Evolutionary conservation across 2,888 invertebrate species (phyloP).

Genomic region (Trachelus stipa): DNA sequence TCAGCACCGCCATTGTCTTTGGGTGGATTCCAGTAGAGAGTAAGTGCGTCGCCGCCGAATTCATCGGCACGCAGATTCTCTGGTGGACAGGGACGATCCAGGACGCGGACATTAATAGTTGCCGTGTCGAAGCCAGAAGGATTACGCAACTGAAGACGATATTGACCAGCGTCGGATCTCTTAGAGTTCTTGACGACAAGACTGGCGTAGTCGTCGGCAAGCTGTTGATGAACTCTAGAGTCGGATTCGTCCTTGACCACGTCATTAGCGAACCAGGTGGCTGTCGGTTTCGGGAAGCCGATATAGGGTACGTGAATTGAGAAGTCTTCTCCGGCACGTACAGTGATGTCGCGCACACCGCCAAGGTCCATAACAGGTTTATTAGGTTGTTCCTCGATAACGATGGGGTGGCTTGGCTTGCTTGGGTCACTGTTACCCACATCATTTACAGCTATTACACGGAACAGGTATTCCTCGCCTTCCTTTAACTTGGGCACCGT

Average conservation of each 20-base stretch:
- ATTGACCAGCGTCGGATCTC: conserved; percentile 90
- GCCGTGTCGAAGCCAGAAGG: conserved; percentile 96
- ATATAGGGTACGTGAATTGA: conserved; percentile 95
- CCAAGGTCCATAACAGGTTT: conserved; percentile 96
- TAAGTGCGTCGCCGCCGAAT: conserved; percentile 94
- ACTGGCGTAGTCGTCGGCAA: conserved; percentile 89
- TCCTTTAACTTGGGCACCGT: conserved; percentile 90
- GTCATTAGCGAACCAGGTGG: conserved; percentile 93
- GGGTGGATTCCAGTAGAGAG: conserved; percentile 96
- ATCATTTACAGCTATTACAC: conserved; percentile 93
- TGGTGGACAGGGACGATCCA: conserved; percentile 92
- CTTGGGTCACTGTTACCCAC: conserved; percentile 87
- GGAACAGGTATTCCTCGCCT: conserved; percentile 95
- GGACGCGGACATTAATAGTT: conserved; percentile 92
- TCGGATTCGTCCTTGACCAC: conserved; percentile 83
- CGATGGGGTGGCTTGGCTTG: conserved; percentile 81
- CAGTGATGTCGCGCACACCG: conserved; percentile 94
- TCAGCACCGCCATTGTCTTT: conserved; percentile 96
- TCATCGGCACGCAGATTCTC: conserved; percentile 93
- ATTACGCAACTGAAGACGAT: conserved; percentile 92
- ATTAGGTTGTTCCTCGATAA: conserved; percentile 92
- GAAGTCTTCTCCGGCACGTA: conserved; percentile 98
- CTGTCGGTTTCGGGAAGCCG: conserved; percentile 95
- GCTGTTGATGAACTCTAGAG: conserved; percentile 82
- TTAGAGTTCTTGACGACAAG: conserved; percentile 94